These are phyloP conservation scores for Lycia hirtaria DNA, from an alignment of 2,888 invertebrate genomes.

Conservation along the genomic window DNA sequence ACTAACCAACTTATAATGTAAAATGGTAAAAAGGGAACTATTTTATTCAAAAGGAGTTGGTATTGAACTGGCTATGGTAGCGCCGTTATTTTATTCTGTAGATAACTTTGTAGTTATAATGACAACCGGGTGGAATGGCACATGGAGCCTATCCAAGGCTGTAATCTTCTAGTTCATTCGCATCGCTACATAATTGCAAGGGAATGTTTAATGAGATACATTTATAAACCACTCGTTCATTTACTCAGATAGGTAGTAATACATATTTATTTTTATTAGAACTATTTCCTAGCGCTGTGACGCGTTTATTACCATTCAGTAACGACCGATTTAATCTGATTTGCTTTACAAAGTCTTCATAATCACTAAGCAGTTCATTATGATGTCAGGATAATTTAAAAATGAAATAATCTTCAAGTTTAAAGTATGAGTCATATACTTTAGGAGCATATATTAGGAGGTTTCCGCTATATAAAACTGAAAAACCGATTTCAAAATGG, in stretches of 20 bases:
- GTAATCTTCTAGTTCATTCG: conserved; percentile 53
- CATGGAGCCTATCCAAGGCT: conserved; percentile 38
- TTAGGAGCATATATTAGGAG: too few relatives aligned
- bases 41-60: neutral
- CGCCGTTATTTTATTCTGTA: neutral
- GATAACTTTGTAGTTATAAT: neutral
- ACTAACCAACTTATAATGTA: neutral
- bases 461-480: too few relatives aligned
- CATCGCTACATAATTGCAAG: conserved; percentile 40
- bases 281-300: neutral
- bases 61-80: neutral
- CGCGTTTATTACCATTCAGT: neutral
- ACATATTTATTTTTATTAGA: neutral
- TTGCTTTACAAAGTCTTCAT: too few relatives aligned
- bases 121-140: conserved; percentile 25
- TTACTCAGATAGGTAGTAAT: neutral
- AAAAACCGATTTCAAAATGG: too few relatives aligned
- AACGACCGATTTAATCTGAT: neutral
- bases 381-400: too few relatives aligned
- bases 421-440: too few relatives aligned
- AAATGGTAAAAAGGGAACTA: neutral
- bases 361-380: too few relatives aligned
- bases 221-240: neutral
- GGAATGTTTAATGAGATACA: neutral
- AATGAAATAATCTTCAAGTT: too few relatives aligned